Conservation (phyloP, 2,113 vertebrate species). For the Ardeotis arabs region DNA sequence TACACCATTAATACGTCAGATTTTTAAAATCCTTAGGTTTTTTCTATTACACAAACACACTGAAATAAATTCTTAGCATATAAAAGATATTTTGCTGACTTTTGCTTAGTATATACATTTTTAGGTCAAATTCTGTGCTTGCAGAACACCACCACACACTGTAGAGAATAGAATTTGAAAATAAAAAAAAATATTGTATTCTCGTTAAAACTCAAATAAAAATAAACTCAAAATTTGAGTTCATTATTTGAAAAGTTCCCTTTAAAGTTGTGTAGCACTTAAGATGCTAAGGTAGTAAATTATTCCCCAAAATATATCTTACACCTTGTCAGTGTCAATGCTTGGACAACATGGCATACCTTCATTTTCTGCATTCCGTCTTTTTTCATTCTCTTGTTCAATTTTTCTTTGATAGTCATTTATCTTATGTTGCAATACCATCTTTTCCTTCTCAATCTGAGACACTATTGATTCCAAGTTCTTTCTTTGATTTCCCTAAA, state of each 20-base stretch:
- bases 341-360: slow-evolving; percentile 73
- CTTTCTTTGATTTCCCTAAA: slow-evolving; percentile 85
- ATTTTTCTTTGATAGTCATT: slow-evolving; percentile 95
- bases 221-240: neutral
- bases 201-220: neutral
- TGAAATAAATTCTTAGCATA: neutral
- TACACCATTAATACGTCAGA: neutral
- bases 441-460: slow-evolving; percentile 95
- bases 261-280: neutral
- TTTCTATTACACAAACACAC: neutral
- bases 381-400: slow-evolving; percentile 95
- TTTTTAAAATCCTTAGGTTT: neutral
- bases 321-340: neutral
- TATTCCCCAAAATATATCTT: neutral
- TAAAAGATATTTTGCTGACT: neutral
- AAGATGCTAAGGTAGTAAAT: neutral
- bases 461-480: slow-evolving; percentile 84
- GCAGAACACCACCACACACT: neutral
- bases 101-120: neutral
- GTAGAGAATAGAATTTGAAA: neutral
- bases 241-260: neutral
- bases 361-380: slow-evolving; percentile 95
- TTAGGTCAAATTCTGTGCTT: neutral
- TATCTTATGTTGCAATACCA: slow-evolving; percentile 89
- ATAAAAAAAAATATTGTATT: neutral